Evolutionary conservation across 2,797 vertebrate genomes (phyloP), one percentile per base, ranked within the genome.

Genomic region (Enteromius unitaeniatus): DNA sequence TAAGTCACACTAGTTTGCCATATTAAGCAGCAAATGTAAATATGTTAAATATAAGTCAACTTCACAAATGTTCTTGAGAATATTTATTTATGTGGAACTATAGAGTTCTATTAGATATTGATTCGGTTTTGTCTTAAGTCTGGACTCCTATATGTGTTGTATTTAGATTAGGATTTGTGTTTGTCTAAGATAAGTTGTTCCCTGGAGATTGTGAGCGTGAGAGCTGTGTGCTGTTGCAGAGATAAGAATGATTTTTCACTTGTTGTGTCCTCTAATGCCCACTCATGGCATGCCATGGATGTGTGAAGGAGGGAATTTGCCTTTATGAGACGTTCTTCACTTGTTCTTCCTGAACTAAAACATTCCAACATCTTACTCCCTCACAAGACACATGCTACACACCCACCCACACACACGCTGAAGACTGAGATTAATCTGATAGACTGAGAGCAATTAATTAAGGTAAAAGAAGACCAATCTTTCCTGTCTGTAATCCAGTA

Each of bases 311-410:
- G 85, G 78, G 13, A 53, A 62, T 58, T 28, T 45, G 45, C 31
- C 58, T 79, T 87, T 75, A 87, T 82, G 87, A 88, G 83, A 73
- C 70, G 75, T 85, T 78, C 81, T 67, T 88, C 72, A 86, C 83
- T 87, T 79, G 65, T 53, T 77, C 78, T 87, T 78, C 88, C 84
- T 81, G 79, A 21, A 31, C 84, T 64, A 92, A 92, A 93, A 94
- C 93, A 94, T 93, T 94, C 92, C 72, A 91, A 89, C 83, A 88
- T 90, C 75, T 78, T 81, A 81, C 87, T 88, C 89, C 82, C 82
- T 91, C 86, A 92, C 49, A 77, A 78, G 74, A 65, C 26, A n/a
- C 77, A 70, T 53, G 15, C 77, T 37, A 58, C 26, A 55, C 51
- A 72, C 40, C 79, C 64, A 79, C 68, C 68, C 67, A 78, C 49